Percentiles rank a stretch among this genome's conserved stretches.
Evolutionary conservation across 2,113 vertebrate genomes (phyloP).

Genomic region (Bubo bubo): DNA sequence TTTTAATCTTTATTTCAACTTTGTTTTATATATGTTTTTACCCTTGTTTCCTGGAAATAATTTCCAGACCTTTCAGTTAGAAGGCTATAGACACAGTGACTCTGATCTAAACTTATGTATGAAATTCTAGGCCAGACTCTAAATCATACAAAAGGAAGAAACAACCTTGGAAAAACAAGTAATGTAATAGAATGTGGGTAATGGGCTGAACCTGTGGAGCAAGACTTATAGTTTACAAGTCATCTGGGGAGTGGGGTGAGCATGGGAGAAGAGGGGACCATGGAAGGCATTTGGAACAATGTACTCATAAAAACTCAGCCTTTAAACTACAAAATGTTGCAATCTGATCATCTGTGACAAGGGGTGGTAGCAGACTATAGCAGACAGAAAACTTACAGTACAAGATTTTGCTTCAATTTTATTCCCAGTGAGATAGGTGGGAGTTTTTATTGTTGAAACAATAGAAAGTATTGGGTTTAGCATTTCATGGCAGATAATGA

Average conservation of each 20-base stretch:
- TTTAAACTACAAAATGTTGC: neutral
- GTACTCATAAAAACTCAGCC: neutral
- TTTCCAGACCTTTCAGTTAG: slow-evolving; percentile 23
- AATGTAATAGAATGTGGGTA: slow-evolving; percentile 17
- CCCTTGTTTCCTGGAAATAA: neutral
- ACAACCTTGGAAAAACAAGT: slow-evolving; percentile 27
- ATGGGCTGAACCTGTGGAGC: slow-evolving; percentile 53
- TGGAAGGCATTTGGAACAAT: neutral
- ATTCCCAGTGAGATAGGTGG: neutral
- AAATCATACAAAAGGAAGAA: slow-evolving; percentile 14
- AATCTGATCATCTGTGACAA: neutral
- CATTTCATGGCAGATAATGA: neutral
- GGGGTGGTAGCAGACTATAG: neutral
- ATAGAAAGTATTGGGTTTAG: neutral
- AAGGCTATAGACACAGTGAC: slow-evolving; percentile 24
- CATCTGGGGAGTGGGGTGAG: neutral
- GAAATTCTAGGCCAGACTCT: slow-evolving; percentile 37
- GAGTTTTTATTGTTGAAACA: neutral
- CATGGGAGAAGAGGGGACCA: slow-evolving; percentile 8
- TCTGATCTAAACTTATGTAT: neutral
- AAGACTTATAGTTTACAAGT: slow-evolving; percentile 46
- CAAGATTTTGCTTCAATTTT: neutral
- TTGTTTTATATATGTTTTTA: fast-evolving
- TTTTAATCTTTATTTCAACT: neutral
- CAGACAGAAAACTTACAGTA: neutral